These are phyloP conservation scores for Siniperca scherzeri DNA, from an alignment of 2,797 vertebrate species.

Conservation along the genomic window DNA sequence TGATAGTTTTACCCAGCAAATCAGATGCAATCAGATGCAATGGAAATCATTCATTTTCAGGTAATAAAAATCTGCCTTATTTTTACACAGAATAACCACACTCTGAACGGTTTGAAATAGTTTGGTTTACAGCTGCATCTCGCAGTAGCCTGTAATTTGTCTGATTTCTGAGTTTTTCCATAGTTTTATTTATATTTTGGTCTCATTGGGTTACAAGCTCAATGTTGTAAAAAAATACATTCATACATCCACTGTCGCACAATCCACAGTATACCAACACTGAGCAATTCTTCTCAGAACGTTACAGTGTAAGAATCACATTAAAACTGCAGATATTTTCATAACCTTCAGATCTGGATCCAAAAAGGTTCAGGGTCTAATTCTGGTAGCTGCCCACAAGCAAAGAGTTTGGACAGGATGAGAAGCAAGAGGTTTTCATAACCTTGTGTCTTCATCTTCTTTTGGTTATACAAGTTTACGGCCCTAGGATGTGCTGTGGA, in stretches of 20 bases:
- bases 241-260: constrained; percentile 10
- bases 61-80: constrained; percentile 51
- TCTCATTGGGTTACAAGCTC: constrained; percentile 4
- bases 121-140: constrained; percentile 45
- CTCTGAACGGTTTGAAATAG: constrained; percentile 19
- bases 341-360: constrained; percentile 30
- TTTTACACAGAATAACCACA: constrained; percentile 51
- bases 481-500: constrained; percentile 39
- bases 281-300: constrained; percentile 2
- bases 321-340: constrained; percentile 49
- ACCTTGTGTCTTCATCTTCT: constrained; percentile 47
- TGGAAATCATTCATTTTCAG: constrained; percentile 45
- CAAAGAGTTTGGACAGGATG: constrained; percentile 42
- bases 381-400: constrained; percentile 52
- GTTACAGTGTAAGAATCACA: constrained; percentile 23
- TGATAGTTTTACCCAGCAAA: constrained; percentile 9
- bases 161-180: constrained; percentile 64
- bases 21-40: constrained; percentile 16
- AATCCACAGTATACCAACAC: constrained; percentile 17
- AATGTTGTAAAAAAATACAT: constrained; percentile 19
- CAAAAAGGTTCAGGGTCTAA: constrained; percentile 19
- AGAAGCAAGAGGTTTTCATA: constrained; percentile 58
- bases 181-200: constrained; percentile 54
- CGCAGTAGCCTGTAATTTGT: constrained; percentile 67
- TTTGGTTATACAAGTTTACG: constrained; percentile 50